Conservation (phyloP, 2,113 vertebrate species). For the Xiphophorus hellerii region DNA sequence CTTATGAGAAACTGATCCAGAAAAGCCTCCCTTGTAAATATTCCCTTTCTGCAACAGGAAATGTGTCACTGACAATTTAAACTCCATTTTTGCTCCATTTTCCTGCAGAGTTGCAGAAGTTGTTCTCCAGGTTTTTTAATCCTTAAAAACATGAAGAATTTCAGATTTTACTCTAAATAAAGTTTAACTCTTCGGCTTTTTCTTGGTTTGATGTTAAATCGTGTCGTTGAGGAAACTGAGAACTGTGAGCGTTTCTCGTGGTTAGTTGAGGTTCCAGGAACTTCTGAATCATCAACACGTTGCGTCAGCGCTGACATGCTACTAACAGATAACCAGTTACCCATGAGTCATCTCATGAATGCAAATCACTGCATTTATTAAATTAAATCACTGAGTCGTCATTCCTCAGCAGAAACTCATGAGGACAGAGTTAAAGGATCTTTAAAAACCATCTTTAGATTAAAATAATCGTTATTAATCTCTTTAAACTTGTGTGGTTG, state of each 20-base stretch:
- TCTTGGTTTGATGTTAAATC: not conserved
- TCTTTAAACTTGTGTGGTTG: too few relatives aligned
- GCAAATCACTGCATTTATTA: constrained; percentile 11
- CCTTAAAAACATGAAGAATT: not conserved
- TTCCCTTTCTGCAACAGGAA: not conserved
- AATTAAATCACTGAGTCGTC: not conserved
- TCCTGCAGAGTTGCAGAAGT: not conserved
- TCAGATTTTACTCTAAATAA: not conserved
- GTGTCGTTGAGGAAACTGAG: not conserved
- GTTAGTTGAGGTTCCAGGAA: not conserved
- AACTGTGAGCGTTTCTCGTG: not conserved
- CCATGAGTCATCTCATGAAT: constrained; percentile 36
- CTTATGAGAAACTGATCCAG: not conserved
- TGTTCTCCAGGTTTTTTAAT: not conserved
- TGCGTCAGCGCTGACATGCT: constrained; percentile 32
- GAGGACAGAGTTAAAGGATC: not conserved
- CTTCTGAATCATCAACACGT: constrained; percentile 32
- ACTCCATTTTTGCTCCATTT: not conserved
- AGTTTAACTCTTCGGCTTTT: not conserved
- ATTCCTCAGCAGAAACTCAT: not conserved
- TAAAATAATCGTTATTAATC: not conserved
- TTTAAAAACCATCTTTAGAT: not conserved
- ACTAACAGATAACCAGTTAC: constrained; percentile 39
- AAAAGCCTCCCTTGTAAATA: not conserved
- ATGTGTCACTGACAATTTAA: not conserved